Conservation (phyloP, 2,113 vertebrate genomes). For the Scortum barcoo region DNA sequence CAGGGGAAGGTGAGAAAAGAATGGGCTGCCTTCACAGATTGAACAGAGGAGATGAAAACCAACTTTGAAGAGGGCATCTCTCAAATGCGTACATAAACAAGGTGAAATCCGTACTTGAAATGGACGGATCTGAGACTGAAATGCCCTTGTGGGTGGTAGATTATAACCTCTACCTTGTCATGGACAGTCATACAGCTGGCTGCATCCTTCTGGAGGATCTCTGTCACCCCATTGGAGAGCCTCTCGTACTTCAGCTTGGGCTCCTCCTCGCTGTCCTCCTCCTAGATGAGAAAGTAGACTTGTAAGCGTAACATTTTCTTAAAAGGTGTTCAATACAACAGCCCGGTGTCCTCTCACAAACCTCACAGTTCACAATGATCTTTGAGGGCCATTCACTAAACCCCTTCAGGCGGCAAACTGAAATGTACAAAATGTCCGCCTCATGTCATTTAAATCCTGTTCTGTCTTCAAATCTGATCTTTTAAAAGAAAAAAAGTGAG, state of each 20-base stretch:
- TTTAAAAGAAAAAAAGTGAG: not conserved
- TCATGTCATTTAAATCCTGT: not conserved
- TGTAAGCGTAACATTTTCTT: slow-evolving; percentile 16
- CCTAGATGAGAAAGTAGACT: slow-evolving; percentile 81
- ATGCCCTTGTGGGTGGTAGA: slow-evolving; percentile 44
- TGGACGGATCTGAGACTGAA: slow-evolving; percentile 26
- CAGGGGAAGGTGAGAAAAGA: slow-evolving; percentile 63
- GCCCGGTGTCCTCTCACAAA: slow-evolving; percentile 15
- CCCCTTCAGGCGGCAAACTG: not conserved
- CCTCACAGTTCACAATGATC: not conserved
- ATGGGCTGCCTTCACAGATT: slow-evolving; percentile 62
- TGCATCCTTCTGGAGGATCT: slow-evolving; percentile 96
- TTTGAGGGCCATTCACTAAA: slow-evolving; percentile 19
- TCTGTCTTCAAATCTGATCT: not conserved
- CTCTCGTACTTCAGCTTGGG: slow-evolving; percentile 98
- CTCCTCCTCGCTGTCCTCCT: slow-evolving; percentile 98
- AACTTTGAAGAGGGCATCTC: slow-evolving; percentile 63
- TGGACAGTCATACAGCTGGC: slow-evolving; percentile 99
- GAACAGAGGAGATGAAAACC: slow-evolving; percentile 47
- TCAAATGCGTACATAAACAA: slow-evolving; percentile 66
- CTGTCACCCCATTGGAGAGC: slow-evolving; percentile 95
- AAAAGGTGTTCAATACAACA: slow-evolving; percentile 42
- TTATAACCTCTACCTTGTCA: slow-evolving; percentile 90
- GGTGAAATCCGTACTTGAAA: slow-evolving; percentile 42
- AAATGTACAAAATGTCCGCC: slow-evolving; percentile 2